These are phyloP conservation scores for Cydia pomonella DNA, from an alignment of 1,140 invertebrate genomes.

Conservation along the genomic window DNA sequence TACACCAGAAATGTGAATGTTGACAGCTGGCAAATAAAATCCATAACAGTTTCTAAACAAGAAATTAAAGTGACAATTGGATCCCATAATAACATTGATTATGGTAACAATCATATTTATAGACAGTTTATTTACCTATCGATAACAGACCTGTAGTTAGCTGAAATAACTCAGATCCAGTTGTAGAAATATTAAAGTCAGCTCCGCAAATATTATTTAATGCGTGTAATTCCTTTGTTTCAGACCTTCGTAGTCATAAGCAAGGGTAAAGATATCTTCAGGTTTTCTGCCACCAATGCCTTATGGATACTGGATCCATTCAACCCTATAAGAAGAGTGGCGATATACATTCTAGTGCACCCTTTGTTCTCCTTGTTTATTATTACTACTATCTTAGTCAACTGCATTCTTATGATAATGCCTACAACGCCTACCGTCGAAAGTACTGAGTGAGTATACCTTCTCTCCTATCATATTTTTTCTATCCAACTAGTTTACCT, in stretches of 20 bases:
- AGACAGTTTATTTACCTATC: no score
- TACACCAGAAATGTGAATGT: no score
- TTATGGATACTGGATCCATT: constrained; percentile 97
- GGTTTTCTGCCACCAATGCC: constrained; percentile 98
- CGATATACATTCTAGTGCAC: constrained; percentile 98
- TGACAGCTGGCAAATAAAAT: no score
- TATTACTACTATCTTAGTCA: constrained; percentile 98
- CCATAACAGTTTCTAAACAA: no score
- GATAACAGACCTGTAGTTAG: no score
- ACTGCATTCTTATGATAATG: constrained; percentile 99
- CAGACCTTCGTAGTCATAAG: constrained; percentile 99
- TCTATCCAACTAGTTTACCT: constrained; percentile 31
- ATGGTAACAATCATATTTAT: no score
- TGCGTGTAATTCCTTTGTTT: constrained; percentile 73
- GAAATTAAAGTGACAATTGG: no score
- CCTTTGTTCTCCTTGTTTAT: constrained; percentile 98
- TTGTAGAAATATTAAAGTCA: neutral
- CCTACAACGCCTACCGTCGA: constrained; percentile 95
- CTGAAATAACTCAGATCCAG: no score
- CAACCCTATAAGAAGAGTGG: constrained; percentile 97
- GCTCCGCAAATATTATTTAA: constrained; percentile 38
- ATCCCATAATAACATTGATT: no score
- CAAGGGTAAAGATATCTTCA: constrained; percentile 99
- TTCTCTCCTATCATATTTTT: constrained; percentile 37
- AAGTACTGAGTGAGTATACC: constrained; percentile 95